Base-by-base conservation (phyloP, 2,113 vertebrate species). In the Malurus alboscapulatus region DNA sequence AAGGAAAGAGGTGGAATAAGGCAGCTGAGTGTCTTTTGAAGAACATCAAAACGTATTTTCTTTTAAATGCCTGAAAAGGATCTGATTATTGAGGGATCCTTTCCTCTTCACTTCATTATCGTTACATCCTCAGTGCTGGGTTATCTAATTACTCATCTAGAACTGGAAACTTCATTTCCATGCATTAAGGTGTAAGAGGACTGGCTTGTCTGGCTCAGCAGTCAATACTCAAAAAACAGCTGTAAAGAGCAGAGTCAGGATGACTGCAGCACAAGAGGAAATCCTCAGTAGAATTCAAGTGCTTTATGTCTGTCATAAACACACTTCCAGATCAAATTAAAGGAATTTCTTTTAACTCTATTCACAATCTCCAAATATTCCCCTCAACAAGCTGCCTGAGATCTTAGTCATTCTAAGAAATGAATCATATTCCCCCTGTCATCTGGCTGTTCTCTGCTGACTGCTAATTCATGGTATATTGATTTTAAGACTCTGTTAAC, bases 381-480 rank as follows among this genome's bases (percentile, higher is more conserved):
- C 3, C 40, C 88, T 96, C 93, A 76, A 93, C 83, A 86, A 97
- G 91, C 71, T 61, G 92, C 58, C 79, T n/a, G 82, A 90, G 94
- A 96, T 97, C 92, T 95, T 89, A 96, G 96, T 92, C 90, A 95
- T 95, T 89, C 87, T 91, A 78, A 95, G 95, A 94, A 95, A 96
- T 97, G 89, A 97, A 96, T 97, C 94, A 95, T 94, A 92, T 91
- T 94, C 96, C 63, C 78, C 92, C 65, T 92, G 95, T 94, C 65
- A 22, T 88, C 66, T 95, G 88, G 77, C 90, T 92, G 94, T 97
- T 97, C 57, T 88, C 95, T 81, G 71, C 95, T 94, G 96, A 94
- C 94, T 96, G 94, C 93, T 96, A 97, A 97, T 97, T 98, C 96
- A 97, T 65, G 88, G 87, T 32, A 84, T 95, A 97, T 97, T 79